Base-by-base conservation (phyloP, 2,797 vertebrate genomes). In the Phataginus tricuspis region DNA sequence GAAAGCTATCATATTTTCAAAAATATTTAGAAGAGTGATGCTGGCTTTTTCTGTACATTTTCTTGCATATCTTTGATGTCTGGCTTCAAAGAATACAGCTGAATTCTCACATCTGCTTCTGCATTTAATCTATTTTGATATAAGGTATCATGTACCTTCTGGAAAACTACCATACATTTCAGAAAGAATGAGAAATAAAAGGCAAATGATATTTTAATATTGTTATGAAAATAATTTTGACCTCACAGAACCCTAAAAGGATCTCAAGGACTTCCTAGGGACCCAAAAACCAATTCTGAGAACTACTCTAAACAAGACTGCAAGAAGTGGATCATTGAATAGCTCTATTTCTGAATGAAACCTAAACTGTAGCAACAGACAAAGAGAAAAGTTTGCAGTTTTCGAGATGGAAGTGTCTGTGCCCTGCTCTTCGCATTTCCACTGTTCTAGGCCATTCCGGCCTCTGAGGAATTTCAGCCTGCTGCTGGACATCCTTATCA, bases 141-240 rank as follows among this genome's bases (percentile, higher is more conserved):
- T 63, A 79, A 78, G 53, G 15, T 1, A 79, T 55, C 39, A 53
- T 37, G 19, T 77, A 72, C 21, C 75, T 94, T 94, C 86, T 93
- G 69, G 71, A 34, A 95, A 91, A 49, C 8, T 68, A 25, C 14
- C 57, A 13, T 59, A 64, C 29, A 74, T 80, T 90, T 61, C 18
- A 92, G 13, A 87, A 16, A 84, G n/a, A 86, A 95, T 88, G 57
- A 68, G 29, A 69, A 7, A 2, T 16, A 93, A 94, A 87, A 84
- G 25, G 49, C 13, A 90, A 88, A 88, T 88, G 23, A 37, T 25
- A 89, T 53, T 92, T 91, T 88, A 14, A 77, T 57, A 14, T 71
- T 59, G 91, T 19, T 72, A 59, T 68, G n/a, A 94, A 94, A 95
- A 42, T 90, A 78, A 85, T 92, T 78, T 91, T 84, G 31, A 96